These are phyloP conservation scores for Macrobrachium nipponense DNA, from an alignment of 1,140 invertebrate genomes.

Conservation along the genomic window DNA sequence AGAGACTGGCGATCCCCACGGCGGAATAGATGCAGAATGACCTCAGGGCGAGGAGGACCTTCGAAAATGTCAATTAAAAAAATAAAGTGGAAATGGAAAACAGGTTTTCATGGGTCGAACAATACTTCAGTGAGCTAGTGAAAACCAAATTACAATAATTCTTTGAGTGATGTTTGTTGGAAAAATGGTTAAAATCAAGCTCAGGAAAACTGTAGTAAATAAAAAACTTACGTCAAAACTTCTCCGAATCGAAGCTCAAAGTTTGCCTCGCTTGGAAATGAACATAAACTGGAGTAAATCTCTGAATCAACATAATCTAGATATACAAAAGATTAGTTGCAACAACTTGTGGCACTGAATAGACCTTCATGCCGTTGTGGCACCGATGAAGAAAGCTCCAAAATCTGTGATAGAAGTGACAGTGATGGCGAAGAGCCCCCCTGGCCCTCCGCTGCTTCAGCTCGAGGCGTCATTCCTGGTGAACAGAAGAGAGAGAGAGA, in stretches of 20 bases:
- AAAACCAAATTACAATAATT: background rate
- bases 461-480: constrained; percentile 59
- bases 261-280: no score
- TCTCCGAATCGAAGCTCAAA: no score
- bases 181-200: background rate
- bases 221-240: no score
- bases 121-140: background rate
- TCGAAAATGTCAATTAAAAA: constrained; percentile 56
- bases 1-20: constrained; percentile 71
- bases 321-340: no score
- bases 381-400: constrained; percentile 77
- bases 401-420: constrained; percentile 79
- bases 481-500: background rate
- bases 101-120: background rate
- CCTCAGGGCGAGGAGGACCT: constrained; percentile 72
- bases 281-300: no score
- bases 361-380: constrained; percentile 68
- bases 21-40: constrained; percentile 73
- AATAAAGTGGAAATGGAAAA: background rate
- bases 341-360: no score
- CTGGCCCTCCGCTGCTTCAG: constrained; percentile 69
- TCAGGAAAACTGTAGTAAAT: no score
- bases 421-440: constrained; percentile 76
- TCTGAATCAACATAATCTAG: no score
- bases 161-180: background rate